These are phyloP conservation scores for Leptatherina wallacei DNA, from an alignment of 2,797 vertebrate genomes.

Conservation along the genomic window DNA sequence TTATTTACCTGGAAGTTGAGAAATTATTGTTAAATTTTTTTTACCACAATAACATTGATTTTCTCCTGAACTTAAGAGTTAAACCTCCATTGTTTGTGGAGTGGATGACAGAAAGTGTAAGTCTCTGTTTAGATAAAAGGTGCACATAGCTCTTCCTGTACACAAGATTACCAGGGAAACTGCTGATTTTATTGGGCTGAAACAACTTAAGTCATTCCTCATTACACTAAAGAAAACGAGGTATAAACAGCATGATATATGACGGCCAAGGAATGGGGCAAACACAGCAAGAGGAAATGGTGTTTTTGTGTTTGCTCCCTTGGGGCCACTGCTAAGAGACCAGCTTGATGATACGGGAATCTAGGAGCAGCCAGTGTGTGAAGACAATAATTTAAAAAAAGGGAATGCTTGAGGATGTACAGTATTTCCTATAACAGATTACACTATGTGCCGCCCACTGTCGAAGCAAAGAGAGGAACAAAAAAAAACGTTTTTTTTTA, in stretches of 20 bases:
- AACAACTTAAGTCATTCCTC: conserved; percentile 52
- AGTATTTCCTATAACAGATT: conserved; percentile 45
- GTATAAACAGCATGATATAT: conserved; percentile 63
- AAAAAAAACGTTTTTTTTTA: not conserved
- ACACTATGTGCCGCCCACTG: conserved; percentile 31
- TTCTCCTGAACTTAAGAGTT: not conserved
- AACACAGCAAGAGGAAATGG: conserved; percentile 65
- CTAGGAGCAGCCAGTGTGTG: conserved; percentile 59
- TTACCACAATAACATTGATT: not conserved
- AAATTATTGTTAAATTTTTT: conserved; percentile 29
- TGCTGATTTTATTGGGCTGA: conserved; percentile 53
- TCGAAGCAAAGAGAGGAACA: conserved; percentile 29
- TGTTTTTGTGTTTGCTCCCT: conserved; percentile 52
- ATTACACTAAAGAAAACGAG: conserved; percentile 57
- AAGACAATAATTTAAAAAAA: conserved; percentile 57
- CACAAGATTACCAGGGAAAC: conserved; percentile 51
- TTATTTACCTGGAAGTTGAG: conserved; percentile 86
- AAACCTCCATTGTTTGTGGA: conserved; percentile 5
- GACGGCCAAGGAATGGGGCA: conserved; percentile 60
- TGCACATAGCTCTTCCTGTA: conserved; percentile 46
- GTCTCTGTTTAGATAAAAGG: conserved; percentile 33
- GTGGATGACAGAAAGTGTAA: conserved; percentile 6
- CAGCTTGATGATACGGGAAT: conserved; percentile 64
- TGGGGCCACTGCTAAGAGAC: conserved; percentile 69
- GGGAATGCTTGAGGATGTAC: conserved; percentile 39